Conservation (phyloP, 2,113 vertebrate genomes). For the Aptenodytes patagonicus region DNA sequence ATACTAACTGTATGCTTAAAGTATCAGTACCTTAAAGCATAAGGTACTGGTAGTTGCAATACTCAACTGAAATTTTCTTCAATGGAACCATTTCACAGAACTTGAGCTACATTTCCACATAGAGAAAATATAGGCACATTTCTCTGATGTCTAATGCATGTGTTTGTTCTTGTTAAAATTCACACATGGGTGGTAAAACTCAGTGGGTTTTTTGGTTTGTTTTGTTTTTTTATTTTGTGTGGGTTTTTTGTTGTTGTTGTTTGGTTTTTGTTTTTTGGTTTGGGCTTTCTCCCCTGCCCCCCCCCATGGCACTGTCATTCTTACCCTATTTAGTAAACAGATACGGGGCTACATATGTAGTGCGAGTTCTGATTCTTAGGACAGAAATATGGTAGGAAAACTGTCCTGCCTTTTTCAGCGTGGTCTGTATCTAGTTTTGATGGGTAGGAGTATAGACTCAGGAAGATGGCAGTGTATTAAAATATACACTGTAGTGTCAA, state of each 20-base stretch:
- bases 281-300: too few species aligned
- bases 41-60: not conserved
- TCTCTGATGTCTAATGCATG: not conserved
- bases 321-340: not conserved
- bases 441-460: not conserved
- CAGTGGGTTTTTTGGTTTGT: not conserved
- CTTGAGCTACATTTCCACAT: not conserved
- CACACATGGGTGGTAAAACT: not conserved
- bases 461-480: not conserved
- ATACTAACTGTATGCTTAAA: not conserved
- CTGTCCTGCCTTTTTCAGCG: not conserved
- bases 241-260: not conserved
- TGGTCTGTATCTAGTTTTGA: not conserved
- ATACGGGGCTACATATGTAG: not conserved
- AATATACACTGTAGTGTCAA: not conserved
- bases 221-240: not conserved
- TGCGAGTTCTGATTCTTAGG: not conserved
- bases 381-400: not conserved
- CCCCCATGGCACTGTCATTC: not conserved
- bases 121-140: not conserved
- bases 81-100: not conserved
- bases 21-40: not conserved
- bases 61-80: constrained; percentile 48
- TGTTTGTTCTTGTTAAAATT: not conserved
- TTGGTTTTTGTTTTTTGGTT: not conserved